Conservation (phyloP, 2,888 invertebrate genomes). For the Pyrrhia umbra region DNA sequence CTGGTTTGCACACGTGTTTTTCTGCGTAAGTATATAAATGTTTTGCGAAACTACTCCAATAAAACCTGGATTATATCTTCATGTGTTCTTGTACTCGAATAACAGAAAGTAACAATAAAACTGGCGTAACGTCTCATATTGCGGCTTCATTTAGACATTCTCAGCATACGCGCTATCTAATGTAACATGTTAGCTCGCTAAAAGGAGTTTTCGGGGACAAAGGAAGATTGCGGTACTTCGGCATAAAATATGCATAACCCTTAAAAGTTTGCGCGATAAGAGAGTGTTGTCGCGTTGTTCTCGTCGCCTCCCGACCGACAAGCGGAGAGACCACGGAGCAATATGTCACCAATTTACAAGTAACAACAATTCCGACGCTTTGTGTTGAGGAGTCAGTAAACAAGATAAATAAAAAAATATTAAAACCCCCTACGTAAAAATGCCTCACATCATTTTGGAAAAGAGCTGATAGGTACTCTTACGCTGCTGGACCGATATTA, state of each 20-base stretch:
- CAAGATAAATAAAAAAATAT: neutral
- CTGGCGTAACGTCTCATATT: constrained; percentile 28
- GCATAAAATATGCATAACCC: constrained; percentile 48
- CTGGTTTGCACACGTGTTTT: neutral
- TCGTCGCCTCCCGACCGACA: neutral
- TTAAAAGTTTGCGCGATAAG: constrained; percentile 52
- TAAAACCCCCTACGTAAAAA: neutral
- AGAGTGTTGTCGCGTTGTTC: constrained; percentile 7
- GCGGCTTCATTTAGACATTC: constrained; percentile 37
- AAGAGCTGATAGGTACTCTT: too few species aligned
- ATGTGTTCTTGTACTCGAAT: constrained; percentile 13
- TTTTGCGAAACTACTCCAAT: neutral
- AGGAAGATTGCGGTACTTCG: constrained; percentile 35
- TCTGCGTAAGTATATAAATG: constrained; percentile 7
- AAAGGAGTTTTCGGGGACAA: constrained; percentile 42
- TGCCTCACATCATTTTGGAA: too few species aligned
- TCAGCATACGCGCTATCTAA: constrained; percentile 23
- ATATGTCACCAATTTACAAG: constrained; percentile 33
- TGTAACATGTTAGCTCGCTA: constrained; percentile 33
- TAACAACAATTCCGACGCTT: constrained; percentile 4
- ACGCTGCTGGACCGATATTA: too few species aligned
- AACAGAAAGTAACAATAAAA: constrained; percentile 32
- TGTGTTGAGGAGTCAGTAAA: constrained; percentile 1
- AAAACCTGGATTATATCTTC: constrained; percentile 1
- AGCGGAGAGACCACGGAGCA: constrained; percentile 16